These are phyloP conservation scores for Gymnopithys bicolor DNA, from an alignment of 2,797 vertebrate genomes.

Conservation along the genomic window DNA sequence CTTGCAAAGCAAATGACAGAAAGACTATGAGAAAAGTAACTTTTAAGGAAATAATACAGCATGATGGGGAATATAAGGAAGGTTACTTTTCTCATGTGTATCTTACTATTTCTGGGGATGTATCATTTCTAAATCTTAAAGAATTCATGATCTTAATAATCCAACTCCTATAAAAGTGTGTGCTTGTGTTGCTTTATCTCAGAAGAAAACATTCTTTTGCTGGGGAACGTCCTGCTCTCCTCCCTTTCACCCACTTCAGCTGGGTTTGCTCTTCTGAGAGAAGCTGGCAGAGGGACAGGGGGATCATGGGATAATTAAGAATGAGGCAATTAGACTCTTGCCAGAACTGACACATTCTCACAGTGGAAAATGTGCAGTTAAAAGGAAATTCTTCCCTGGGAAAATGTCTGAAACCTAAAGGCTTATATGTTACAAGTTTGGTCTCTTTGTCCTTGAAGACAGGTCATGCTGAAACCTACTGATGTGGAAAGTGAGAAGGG, in stretches of 20 bases:
- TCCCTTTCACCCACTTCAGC: background rate
- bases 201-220: background rate
- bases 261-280: background rate
- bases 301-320: background rate
- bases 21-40: background rate
- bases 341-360: background rate
- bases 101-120: background rate
- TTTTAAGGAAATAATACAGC: background rate
- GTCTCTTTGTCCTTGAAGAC: accelerated
- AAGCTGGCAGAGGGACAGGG: background rate
- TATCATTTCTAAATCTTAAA: background rate
- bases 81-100: background rate
- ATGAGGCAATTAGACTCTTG: background rate
- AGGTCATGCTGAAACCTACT: background rate
- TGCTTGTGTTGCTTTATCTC: background rate
- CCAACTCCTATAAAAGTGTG: background rate
- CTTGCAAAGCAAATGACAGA: background rate
- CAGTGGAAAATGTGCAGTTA: background rate
- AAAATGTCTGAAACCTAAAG: background rate
- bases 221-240: background rate
- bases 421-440: background rate
- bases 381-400: background rate
- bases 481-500: background rate
- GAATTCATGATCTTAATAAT: conserved; percentile 6
- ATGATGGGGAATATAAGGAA: background rate